Percentiles rank a stretch among this genome's conserved stretches.
These are phyloP conservation scores for Epizoanthus ramosus DNA, from an alignment of 92 coral and sea anemone genomes.

Conservation along the genomic window DNA sequence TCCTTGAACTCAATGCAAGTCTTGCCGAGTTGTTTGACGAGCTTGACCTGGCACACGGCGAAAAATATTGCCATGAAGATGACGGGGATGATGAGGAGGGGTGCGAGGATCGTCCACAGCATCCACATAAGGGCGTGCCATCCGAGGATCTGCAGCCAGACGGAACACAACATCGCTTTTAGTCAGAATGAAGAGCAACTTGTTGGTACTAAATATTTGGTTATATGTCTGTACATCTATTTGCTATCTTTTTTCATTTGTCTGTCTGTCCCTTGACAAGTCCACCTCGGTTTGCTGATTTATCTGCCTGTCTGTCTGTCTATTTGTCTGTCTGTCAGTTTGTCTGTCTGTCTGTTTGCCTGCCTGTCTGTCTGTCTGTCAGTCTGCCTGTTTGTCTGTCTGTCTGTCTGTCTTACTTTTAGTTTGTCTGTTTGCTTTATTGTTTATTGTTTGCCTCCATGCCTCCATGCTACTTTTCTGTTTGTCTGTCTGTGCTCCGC, in stretches of 20 bases:
- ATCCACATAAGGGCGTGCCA: slow-evolving; percentile 91
- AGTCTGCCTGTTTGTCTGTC: too few species aligned
- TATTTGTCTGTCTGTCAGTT: too few species aligned
- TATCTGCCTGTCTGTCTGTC: too few species aligned
- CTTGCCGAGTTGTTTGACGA: slow-evolving; percentile 93
- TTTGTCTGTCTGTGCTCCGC: too few species aligned
- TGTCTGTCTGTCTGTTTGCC: too few species aligned
- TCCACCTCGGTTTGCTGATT: not conserved
- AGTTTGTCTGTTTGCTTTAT: too few species aligned
- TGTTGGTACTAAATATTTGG: too few species aligned
- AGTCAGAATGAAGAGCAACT: not conserved
- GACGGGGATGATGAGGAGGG: slow-evolving; percentile 83
- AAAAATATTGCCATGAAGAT: slow-evolving; percentile 94
- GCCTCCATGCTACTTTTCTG: too few species aligned
- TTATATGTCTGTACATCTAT: not conserved
- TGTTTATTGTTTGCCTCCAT: too few species aligned
- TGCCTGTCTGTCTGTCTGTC: too few species aligned
- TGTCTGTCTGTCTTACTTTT: too few species aligned
- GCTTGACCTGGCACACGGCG: slow-evolving; percentile 88
- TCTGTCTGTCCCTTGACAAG: not conserved
- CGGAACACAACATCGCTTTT: not conserved
- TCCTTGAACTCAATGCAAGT: slow-evolving; percentile 94
- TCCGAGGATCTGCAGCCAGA: slow-evolving; percentile 67
- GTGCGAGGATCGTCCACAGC: slow-evolving; percentile 88
- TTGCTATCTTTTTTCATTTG: not conserved